phyloP scores from a whole-genome alignment of 23 tunicate species.

The Styela clava region DNA sequence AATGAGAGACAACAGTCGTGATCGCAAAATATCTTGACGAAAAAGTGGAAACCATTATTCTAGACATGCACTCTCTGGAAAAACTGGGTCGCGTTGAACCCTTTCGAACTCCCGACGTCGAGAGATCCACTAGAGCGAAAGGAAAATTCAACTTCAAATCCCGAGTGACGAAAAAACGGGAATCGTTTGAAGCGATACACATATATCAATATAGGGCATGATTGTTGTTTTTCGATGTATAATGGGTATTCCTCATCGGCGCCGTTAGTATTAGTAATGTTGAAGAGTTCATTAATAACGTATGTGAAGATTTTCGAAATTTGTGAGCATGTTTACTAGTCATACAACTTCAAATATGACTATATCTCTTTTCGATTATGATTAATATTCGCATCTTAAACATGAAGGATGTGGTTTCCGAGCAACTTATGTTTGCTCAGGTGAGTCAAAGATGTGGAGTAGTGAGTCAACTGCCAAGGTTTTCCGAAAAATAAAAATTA shows the following conservation, averaged over 20 bases:
- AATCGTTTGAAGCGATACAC: background rate
- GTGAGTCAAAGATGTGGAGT: background rate
- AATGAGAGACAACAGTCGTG: too few relatives aligned
- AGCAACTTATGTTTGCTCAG: background rate
- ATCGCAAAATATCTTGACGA: too few relatives aligned
- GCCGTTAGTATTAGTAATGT: too few relatives aligned
- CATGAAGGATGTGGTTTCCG: background rate
- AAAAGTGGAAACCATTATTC: slow-evolving; percentile 5
- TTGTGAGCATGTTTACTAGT: background rate
- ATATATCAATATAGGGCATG: background rate
- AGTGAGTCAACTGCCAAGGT: background rate
- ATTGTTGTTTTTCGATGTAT: too few relatives aligned
- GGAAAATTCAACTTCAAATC: slow-evolving; percentile 8
- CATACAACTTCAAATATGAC: background rate
- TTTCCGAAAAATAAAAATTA: too few relatives aligned
- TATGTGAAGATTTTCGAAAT: too few relatives aligned
- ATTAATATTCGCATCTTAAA: background rate
- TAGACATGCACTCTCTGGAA: slow-evolving; percentile 1
- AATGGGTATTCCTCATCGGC: too few relatives aligned
- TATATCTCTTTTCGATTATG: background rate
- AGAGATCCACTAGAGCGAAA: background rate
- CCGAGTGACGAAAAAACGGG: background rate
- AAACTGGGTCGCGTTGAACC: slow-evolving; percentile 45
- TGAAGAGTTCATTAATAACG: too few relatives aligned
- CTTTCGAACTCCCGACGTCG: slow-evolving; percentile 4